Conservation (phyloP, 2,888 invertebrate genomes). For the Myopa tessellatipennis region DNA sequence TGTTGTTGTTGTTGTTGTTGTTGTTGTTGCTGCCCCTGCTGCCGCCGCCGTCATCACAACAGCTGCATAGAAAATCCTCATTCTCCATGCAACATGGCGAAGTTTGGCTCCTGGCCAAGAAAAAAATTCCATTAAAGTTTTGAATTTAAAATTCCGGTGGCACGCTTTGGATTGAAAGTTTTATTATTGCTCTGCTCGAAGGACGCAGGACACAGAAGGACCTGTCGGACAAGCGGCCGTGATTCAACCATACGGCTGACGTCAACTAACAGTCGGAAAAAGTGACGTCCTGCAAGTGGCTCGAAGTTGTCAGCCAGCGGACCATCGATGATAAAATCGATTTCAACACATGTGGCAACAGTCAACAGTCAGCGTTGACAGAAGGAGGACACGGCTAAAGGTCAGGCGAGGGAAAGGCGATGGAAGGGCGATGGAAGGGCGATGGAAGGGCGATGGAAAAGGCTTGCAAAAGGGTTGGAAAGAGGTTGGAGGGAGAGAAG, state of each 20-base stretch:
- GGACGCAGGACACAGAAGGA: not conserved
- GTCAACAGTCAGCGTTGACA: constrained; percentile 3
- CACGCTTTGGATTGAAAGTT: constrained; percentile 15
- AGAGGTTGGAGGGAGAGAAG: not conserved
- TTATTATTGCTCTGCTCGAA: constrained; percentile 15
- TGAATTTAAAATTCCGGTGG: constrained; percentile 22
- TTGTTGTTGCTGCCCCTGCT: no score
- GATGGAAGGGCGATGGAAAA: not conserved
- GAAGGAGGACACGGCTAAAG: not conserved
- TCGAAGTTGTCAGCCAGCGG: no score
- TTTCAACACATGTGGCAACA: constrained; percentile 12
- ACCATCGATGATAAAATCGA: not conserved
- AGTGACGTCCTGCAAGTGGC: no score
- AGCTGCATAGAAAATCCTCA: not conserved
- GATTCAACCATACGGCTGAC: not conserved
- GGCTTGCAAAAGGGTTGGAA: not conserved
- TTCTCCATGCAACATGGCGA: not conserved
- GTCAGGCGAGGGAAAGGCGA: not conserved
- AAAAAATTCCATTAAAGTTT: constrained; percentile 27
- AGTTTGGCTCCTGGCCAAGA: constrained; percentile 8
- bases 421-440: not conserved
- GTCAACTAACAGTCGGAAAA: not conserved
- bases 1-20: no score
- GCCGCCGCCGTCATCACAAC: not conserved
- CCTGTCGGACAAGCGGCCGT: no score